phyloP scores from a whole-genome alignment of 2,888 invertebrate species.

The Rotaria magnacalcarata region DNA sequence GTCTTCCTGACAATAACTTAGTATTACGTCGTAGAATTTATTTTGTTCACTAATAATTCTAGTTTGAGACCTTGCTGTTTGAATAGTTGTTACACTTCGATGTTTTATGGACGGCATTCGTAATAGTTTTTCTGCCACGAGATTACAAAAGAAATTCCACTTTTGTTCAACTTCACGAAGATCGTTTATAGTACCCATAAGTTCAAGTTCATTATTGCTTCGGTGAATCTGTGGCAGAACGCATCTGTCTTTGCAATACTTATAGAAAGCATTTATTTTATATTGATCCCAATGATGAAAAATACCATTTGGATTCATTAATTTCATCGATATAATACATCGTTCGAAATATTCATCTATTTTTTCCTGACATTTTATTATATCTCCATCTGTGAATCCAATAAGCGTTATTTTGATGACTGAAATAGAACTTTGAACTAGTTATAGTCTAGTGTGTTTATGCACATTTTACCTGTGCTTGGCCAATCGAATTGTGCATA shows the following conservation, averaged over 20 bases:
- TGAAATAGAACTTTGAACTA: not conserved
- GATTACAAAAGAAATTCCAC: not conserved
- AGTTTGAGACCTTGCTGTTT: not conserved
- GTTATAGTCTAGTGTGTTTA: not conserved
- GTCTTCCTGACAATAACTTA: not conserved
- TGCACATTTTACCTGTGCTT: not conserved
- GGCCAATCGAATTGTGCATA: not conserved
- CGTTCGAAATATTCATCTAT: not conserved
- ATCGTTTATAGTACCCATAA: not conserved
- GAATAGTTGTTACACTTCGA: not conserved
- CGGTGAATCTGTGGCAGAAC: not conserved
- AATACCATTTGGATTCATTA: not conserved
- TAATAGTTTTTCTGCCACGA: not conserved
- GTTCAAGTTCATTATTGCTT: not conserved
- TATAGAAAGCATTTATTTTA: not conserved
- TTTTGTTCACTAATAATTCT: not conserved
- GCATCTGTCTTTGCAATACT: not conserved
- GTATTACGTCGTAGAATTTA: not conserved
- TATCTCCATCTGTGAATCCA: not conserved
- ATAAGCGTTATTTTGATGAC: not conserved
- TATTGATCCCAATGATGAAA: constrained; percentile 13
- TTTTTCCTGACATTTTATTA: not conserved
- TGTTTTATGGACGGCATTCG: too few relatives aligned
- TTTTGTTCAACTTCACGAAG: not conserved
- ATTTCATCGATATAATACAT: not conserved